These are phyloP conservation scores for Cottoperca gobio DNA, from an alignment of 2,797 vertebrate species.

Conservation along the genomic window DNA sequence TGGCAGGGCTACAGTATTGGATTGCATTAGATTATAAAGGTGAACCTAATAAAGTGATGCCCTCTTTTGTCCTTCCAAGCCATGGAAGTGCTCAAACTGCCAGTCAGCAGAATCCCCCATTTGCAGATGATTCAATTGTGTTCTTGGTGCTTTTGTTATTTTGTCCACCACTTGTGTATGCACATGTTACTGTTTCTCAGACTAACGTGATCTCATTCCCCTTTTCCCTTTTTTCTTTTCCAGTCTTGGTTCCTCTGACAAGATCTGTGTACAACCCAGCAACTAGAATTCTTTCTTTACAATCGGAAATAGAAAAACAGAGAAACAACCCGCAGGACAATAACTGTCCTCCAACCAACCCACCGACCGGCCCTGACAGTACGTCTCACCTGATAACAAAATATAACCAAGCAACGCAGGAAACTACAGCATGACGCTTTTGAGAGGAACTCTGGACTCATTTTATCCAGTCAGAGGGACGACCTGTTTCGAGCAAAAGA, in stretches of 20 bases:
- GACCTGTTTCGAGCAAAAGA: slow-evolving; percentile 62
- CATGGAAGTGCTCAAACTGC: neutral
- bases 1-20: too few species aligned
- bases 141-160: neutral
- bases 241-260: slow-evolving; percentile 99
- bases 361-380: slow-evolving; percentile 67
- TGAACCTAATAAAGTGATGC: neutral
- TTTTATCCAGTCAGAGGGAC: slow-evolving; percentile 69
- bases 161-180: neutral
- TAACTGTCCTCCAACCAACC: slow-evolving; percentile 71
- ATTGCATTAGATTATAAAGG: neutral
- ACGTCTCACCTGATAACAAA: slow-evolving; percentile 65
- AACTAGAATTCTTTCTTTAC: slow-evolving; percentile 84
- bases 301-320: slow-evolving; percentile 80
- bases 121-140: too few species aligned
- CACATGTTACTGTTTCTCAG: neutral
- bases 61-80: too few species aligned
- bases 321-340: slow-evolving; percentile 73
- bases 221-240: slow-evolving; percentile 61
- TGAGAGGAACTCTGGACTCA: slow-evolving; percentile 78
- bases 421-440: slow-evolving; percentile 65
- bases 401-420: slow-evolving; percentile 69
- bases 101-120: neutral
- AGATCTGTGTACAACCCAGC: slow-evolving; percentile 87
- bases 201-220: slow-evolving; percentile 3